Conservation (phyloP, 1,140 invertebrate species). For the Helicoverpa zea region DNA sequence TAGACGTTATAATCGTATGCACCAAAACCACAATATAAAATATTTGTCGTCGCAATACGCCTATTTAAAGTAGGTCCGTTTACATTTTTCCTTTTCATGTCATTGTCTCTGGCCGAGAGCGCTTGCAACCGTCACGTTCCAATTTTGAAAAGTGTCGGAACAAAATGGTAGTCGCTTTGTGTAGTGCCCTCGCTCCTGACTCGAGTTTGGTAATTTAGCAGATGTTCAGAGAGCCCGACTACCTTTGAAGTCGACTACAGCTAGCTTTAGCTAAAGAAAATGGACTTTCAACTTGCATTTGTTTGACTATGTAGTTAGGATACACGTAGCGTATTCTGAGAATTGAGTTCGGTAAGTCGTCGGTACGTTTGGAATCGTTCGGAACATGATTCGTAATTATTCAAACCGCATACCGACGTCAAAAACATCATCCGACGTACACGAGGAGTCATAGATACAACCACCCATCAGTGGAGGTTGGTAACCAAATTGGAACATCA, state of each 20-base stretch:
- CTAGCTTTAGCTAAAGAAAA: conserved; percentile 43
- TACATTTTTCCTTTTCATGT: conserved; percentile 87
- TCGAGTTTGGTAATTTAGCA: conserved; percentile 83
- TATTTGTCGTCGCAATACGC: conserved; percentile 73
- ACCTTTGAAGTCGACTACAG: conserved; percentile 74
- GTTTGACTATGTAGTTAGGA: conserved; percentile 19
- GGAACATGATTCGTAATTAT: conserved; percentile 83
- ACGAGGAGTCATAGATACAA: conserved; percentile 82
- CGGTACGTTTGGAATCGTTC: conserved; percentile 50
- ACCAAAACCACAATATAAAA: conserved; percentile 71
- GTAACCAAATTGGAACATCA: conserved; percentile 86
- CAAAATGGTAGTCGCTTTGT: conserved; percentile 86
- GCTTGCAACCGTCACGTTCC: conserved; percentile 86
- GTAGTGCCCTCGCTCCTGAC: conserved; percentile 69
- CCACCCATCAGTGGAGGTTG: conserved; percentile 71
- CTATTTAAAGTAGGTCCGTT: conserved; percentile 84
- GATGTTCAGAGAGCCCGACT: conserved; percentile 67
- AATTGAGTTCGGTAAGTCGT: conserved; percentile 50
- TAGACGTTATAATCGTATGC: conserved; percentile 60
- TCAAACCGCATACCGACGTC: conserved; percentile 82
- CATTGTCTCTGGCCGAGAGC: conserved; percentile 84
- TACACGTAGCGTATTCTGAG: conserved; percentile 42
- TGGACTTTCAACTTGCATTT: conserved; percentile 37
- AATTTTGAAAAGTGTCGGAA: conserved; percentile 87
- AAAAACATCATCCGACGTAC: conserved; percentile 76